Evolutionary conservation across 2,888 invertebrate genomes (phyloP), one percentile per base, ranked within the genome.

Genomic region (Ernsta delagoae): DNA sequence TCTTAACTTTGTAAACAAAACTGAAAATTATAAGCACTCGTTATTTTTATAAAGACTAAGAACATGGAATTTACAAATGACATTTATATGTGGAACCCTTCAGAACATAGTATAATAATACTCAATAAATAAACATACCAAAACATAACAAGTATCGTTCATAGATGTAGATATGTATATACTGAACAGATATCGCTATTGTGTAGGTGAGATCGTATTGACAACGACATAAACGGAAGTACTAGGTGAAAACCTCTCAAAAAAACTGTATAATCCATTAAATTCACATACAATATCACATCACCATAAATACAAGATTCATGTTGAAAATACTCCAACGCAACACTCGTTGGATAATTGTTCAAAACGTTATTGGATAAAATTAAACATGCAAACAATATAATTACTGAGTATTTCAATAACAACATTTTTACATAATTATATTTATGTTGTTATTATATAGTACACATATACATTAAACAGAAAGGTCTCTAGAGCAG

Each of bases 401-500:
- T 45, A 65, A 45, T 43, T 43, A 39, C 16, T 43, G 65, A 65
- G 65, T 65, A 65, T 65, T 65, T 16, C 8, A 9, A 36, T 34
- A 65, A 24, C 11, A 41, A 41, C 31, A 54, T 31, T 8, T n/a
- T n/a, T 48, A 24, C 3, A 3, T 24, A 24, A n/a, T n/a, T 24
- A 24, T 24, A n/a, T 24, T 24, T 24, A 24, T 24, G 24, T 24
- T 1, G 24, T 24, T 24, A 1, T 24, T 24, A 24, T 24, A 24
- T 24, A 24, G 3, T 24, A 24, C 24, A 24, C 24, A 24, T 8
- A 41, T 11, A 34, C 4, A 53, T 16, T 24, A 16, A 36, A 45
- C 63, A 54, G 12, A 41, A 8, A 8, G 54, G 54, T 65, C 65
- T 65, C 65, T 48, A 65, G 65, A 65, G 65, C 45, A 65, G 65